These are phyloP conservation scores for Platysternon megacephalum DNA, from an alignment of 2,113 vertebrate genomes.

Conservation along the genomic window DNA sequence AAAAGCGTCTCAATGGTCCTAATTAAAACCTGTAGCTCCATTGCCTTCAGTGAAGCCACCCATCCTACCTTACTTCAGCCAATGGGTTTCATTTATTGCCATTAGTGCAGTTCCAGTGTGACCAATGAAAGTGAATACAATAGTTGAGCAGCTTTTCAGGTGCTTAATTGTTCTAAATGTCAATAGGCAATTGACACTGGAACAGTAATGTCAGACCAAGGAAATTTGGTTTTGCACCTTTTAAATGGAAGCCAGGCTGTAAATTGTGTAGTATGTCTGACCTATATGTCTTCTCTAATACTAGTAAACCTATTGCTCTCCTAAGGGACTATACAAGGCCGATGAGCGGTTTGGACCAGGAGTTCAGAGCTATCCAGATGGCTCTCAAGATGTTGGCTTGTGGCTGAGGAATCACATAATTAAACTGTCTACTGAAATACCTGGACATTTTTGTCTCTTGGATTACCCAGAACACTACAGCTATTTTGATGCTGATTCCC, in stretches of 20 bases:
- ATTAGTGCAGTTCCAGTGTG: background rate
- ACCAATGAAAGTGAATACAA: background rate
- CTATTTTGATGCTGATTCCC: background rate
- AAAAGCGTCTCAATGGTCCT: background rate
- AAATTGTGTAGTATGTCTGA: background rate
- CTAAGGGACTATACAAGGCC: slow-evolving; percentile 86
- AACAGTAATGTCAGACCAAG: background rate
- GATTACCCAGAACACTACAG: slow-evolving; percentile 73
- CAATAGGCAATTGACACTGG: background rate
- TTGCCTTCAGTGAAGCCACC: background rate
- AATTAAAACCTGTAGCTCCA: background rate
- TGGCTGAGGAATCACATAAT: slow-evolving; percentile 83
- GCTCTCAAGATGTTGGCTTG: slow-evolving; percentile 84
- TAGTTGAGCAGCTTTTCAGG: background rate
- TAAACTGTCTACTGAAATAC: slow-evolving; percentile 74
- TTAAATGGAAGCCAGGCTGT: background rate
- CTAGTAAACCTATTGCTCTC: background rate
- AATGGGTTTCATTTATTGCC: background rate
- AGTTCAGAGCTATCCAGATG: slow-evolving; percentile 79
- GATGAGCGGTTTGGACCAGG: slow-evolving; percentile 88
- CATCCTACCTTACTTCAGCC: background rate
- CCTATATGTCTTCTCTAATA: background rate
- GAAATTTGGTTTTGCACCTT: background rate
- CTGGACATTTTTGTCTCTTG: slow-evolving; percentile 75
- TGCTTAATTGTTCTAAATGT: background rate